Percentiles rank a stretch among this genome's conserved stretches.
These are phyloP conservation scores for Neoarius graeffei DNA, from an alignment of 2,113 vertebrate genomes.

Conservation along the genomic window DNA sequence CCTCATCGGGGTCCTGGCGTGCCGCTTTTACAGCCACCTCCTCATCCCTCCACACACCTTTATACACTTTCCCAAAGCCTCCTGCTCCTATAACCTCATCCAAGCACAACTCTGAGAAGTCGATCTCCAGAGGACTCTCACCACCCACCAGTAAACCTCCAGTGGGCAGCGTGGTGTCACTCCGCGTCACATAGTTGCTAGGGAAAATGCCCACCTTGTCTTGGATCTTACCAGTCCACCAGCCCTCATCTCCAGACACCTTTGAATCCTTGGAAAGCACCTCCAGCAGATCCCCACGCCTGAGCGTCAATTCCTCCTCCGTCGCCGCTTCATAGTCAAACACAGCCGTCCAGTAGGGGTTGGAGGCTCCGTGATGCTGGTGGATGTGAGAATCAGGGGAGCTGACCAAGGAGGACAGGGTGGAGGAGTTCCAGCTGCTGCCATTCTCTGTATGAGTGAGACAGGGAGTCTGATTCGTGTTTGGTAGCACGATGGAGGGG, in stretches of 20 bases:
- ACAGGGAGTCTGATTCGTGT: slow-evolving; percentile 62
- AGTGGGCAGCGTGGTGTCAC: slow-evolving; percentile 67
- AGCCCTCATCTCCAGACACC: slow-evolving; percentile 89
- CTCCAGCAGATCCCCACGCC: slow-evolving; percentile 83
- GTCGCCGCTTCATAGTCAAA: slow-evolving; percentile 89
- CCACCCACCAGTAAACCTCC: slow-evolving; percentile 63
- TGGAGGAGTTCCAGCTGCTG: slow-evolving; percentile 74
- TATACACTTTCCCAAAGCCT: slow-evolving; percentile 89
- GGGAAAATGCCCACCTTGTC: slow-evolving; percentile 90
- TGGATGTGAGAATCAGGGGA: slow-evolving; percentile 70
- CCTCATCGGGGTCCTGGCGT: slow-evolving; percentile 85
- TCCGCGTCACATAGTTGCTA: slow-evolving; percentile 83
- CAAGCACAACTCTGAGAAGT: slow-evolving; percentile 82
- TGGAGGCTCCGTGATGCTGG: slow-evolving; percentile 56
- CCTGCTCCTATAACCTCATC: slow-evolving; percentile 90
- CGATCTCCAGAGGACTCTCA: slow-evolving; percentile 79
- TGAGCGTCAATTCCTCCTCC: slow-evolving; percentile 86
- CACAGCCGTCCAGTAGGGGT: slow-evolving; percentile 84
- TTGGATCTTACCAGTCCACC: slow-evolving; percentile 89
- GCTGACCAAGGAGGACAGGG: slow-evolving; percentile 62
- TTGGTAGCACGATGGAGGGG: slow-evolving; percentile 57
- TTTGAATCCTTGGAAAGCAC: slow-evolving; percentile 88
- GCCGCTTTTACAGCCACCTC: slow-evolving; percentile 89
- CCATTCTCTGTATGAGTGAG: slow-evolving; percentile 72
- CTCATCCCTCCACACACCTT: slow-evolving; percentile 76